phyloP scores from a whole-genome alignment of 2,797 vertebrate species.

The Chiloscyllium punctatum region DNA sequence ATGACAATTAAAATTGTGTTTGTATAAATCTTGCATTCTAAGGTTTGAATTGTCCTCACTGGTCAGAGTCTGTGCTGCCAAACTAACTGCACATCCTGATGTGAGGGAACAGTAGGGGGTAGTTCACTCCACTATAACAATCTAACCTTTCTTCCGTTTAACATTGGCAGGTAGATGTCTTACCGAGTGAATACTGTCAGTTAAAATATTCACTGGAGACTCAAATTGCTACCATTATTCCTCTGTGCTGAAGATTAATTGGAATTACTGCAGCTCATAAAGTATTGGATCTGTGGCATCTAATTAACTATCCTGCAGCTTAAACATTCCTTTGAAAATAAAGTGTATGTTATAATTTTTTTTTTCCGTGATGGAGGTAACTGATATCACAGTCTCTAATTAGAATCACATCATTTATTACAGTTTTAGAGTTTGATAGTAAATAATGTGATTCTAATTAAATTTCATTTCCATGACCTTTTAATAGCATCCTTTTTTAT shows the following conservation, averaged over 20 bases:
- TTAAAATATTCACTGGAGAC: neutral
- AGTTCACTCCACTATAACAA: neutral
- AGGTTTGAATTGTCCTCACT: neutral
- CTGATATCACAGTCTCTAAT: neutral
- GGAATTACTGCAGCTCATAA: neutral
- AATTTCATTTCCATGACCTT: neutral
- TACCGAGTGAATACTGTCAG: neutral
- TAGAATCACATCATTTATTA: neutral
- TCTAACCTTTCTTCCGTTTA: conserved; percentile 7
- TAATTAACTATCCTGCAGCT: conserved; percentile 10
- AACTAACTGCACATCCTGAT: neutral
- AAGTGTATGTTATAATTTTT: neutral
- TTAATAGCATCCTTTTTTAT: neutral
- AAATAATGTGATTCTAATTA: neutral
- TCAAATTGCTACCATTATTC: neutral
- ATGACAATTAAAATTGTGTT: neutral
- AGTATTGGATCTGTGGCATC: neutral
- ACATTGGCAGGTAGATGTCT: neutral
- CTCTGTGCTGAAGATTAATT: neutral
- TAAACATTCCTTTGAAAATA: neutral
- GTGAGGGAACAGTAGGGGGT: neutral
- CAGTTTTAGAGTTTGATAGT: neutral
- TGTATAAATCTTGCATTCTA: neutral
- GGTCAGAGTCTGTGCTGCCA: neutral
- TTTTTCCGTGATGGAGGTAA: neutral